Evolutionary conservation across 2,797 vertebrate genomes (phyloP), one percentile per base, ranked within the genome.

Genomic region (Myiotriccus ornatus): DNA sequence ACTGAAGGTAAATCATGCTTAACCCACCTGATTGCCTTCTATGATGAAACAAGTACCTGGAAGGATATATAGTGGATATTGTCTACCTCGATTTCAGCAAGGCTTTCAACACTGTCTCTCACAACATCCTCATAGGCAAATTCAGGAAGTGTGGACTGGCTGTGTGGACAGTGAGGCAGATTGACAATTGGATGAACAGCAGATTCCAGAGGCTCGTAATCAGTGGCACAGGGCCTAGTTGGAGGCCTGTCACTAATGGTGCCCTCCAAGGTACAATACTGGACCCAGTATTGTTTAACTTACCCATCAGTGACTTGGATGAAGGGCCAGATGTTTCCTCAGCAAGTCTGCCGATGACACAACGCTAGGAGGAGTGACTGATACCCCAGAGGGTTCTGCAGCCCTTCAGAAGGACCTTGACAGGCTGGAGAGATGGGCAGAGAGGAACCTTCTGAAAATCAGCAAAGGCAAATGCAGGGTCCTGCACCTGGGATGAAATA

Each of bases 11-110:
- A 50, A 18, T 69, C 11, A 16, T 24, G 5, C 16, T 21, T 37
- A 20, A 64, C 37, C 49, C 43, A 22, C 12, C 24, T 16, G 44
- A 19, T 44, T 44, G 71, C 37, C n/a, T 64, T 76, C n/a, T 44
- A 0, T 57, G 50, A 9, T 30, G 37, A 25, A 83, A 19, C 20
- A 37, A 12, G 20, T 70, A 44, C 43, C 44, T 77, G 50, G 24
- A 39, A 34, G 22, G 27, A n/a, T n/a, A n/a, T n/a, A n/a, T n/a
- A 43, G 27, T 0, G 0, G 20, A 34, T 62, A n/a, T 76, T 83
- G 43, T 50, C 35, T 76, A 4, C 14, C 12, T 63, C 0, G 0
- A 8, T 44, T 64, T 57, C 28, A 50, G 20, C n/a, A 44, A 27
- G 20, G 24, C 14, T 64, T 57, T 34, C 10, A 5, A 39, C 14